Percentiles rank a stretch among this genome's conserved stretches.
Conservation (phyloP, 2,888 invertebrate species). For the Hirtodrosophila alboralis region DNA sequence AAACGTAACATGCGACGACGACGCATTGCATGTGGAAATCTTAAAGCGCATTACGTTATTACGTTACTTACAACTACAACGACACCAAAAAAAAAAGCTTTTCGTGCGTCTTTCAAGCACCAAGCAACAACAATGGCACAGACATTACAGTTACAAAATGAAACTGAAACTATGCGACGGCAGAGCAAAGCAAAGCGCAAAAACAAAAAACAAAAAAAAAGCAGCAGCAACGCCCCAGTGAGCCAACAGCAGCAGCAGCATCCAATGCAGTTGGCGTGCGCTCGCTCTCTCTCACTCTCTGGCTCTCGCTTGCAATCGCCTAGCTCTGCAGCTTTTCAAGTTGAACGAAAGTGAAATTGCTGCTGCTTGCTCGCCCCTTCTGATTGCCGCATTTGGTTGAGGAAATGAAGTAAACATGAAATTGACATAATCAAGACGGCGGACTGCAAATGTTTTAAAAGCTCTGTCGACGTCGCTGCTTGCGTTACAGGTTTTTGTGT, state of each 20-base stretch:
- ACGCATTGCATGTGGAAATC: conserved; percentile 68
- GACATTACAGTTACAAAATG: conserved; percentile 76
- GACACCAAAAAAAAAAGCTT: conserved; percentile 39
- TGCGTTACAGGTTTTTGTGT: conserved; percentile 74
- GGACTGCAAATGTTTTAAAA: conserved; percentile 70
- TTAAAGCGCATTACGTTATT: conserved; percentile 71
- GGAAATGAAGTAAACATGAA: conserved; percentile 79
- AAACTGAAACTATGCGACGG: conserved; percentile 63
- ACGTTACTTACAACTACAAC: conserved; percentile 52
- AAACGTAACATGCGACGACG: conserved; percentile 62
- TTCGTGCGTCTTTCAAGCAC: conserved; percentile 39
- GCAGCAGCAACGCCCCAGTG: conserved; percentile 56
- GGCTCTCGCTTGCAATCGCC: conserved; percentile 20
- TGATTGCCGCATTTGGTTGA: conserved; percentile 47
- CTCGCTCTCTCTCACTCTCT: conserved; percentile 19
- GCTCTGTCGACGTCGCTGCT: conserved; percentile 53
- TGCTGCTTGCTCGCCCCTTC: conserved; percentile 28
- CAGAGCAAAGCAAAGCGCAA: conserved; percentile 33
- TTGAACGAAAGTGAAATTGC: conserved; percentile 80
- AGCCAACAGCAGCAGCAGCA: conserved; percentile 32
- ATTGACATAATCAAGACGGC: conserved; percentile 76
- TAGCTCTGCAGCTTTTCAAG: conserved; percentile 71
- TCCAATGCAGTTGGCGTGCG: conserved; percentile 53
- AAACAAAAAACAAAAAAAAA: conserved; percentile 29
- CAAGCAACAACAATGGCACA: conserved; percentile 55